Evolutionary conservation across 2,888 invertebrate species (phyloP), one percentile per base, ranked within the genome.

Genomic region (Balanococcus diminutus): DNA sequence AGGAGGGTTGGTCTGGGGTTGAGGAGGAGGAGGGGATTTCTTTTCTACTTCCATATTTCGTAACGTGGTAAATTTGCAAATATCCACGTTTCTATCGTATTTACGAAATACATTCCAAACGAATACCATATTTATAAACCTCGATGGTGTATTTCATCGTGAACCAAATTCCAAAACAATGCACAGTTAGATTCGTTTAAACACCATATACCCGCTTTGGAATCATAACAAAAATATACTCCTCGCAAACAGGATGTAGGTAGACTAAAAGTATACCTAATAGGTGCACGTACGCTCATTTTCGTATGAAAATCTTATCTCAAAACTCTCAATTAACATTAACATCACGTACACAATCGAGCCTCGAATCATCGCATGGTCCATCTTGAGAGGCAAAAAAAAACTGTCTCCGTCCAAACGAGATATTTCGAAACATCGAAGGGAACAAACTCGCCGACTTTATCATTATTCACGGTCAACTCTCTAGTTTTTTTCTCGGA

Each of bases 321-420:
- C 19, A 32, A 36, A 32, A 79, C 75, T 25, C 75, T 72, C 72
- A 72, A 79, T 79, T 79, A 79, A 79, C 36, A 79, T 79, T n/a
- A 79, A 79, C 75, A 36, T 79, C 75, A 79, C 75, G 75, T 79
- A 79, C 75, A 36, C 28, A 32, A 79, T 79, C 75, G 16, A 79
- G 75, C 19, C 36, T 79, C n/a, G 36, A 36, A 36, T 79, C 19
- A 56, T 56, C 56, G 56, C 19, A 56, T 56, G 56, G 56, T 56
- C 56, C 56, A 56, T 56, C 56, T 56, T 2, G 51, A 51, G 6
- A 51, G 8, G 22, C 0, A 1, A 22, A 56, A 32, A 72, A 72
- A 72, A 72, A 72, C 72, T 72, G 72, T 72, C 72, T 72, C 72
- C 56, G 56, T 56, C 22, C 9, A 22, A 56, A 56, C 56, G 19